Base-by-base conservation (phyloP, 2,797 vertebrate species). In the Gadopsis bispinosus region DNA sequence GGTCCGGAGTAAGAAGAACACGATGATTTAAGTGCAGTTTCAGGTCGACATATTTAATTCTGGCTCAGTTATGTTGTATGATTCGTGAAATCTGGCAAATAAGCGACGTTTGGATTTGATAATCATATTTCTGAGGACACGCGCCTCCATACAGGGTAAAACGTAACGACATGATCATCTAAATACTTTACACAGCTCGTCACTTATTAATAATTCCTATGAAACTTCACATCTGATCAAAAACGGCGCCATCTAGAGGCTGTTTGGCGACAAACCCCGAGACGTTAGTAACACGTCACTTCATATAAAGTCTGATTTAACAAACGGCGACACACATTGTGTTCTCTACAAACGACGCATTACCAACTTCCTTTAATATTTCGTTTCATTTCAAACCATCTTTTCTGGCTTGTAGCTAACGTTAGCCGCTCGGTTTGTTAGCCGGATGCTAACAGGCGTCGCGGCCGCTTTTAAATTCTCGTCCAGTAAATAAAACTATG, bases 401-500 rank as follows among this genome's bases (percentile, higher is more conserved):
- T 45, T 22, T 20, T 33, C 5, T 17, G 14, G 4, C 6, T 35
- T 7, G 55, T 10, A 3, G 22, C 37, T 58, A 17, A 45, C 12
- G 13, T 50, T 54, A 55, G 61, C 50, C 9, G 3, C 12, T 56
- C 13, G 0, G 37, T n/a, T 6, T 7, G 73, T 72, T 87, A 85
- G 77, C 87, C 2, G 12, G 16, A 67, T 65, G 80, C 79, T 86
- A 85, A 81, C 53, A 48, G 14, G 17, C n/a, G 35, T 20, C 33
- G 16, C 14, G 9, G 0, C 12, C 29, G 9, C 4, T 43, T 22
- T 6, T 5, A 41, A 48, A 37, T 5, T 5, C 11, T 2, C n/a
- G 2, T 4, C 0, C 64, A 7, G 3, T 2, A 11, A 19, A 9
- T 0, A 0, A 31, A 19, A 22, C 14, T 3, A 0, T 20, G 4